Evolutionary conservation across 2,113 vertebrate genomes (phyloP), one percentile per base, ranked within the genome.

Genomic region (Pluvianellus socialis): DNA sequence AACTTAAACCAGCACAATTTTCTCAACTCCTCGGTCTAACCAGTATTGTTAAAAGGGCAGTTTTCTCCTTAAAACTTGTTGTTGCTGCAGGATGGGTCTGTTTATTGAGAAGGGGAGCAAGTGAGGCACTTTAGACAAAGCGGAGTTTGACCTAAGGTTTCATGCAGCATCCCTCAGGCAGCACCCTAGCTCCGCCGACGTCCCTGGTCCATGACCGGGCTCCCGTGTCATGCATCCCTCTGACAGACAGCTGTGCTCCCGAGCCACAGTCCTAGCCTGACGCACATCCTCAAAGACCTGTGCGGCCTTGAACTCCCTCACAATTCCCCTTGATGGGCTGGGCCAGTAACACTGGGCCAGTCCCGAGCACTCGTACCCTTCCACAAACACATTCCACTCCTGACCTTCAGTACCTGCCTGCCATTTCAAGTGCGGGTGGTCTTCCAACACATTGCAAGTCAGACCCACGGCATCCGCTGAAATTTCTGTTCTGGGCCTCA

Each of bases 201-300:
- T 5, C 35, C 24, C 27, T 4, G 1, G 56, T 52, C 27, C 68
- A 65, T 0, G 2, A 8, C n/a, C 1, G 12, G 2, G 32, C 6
- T 17, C 44, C 40, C 2, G 21, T 30, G 50, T 44, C 58, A 16
- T 2, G 12, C 24, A 5, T 27, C 63, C 62, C 42, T 52, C 47
- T 8, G 8, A 55, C 55, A 49, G 79, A 20, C 9, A 61, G 77
- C 75, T 50, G 61, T 26, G 81, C 77, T 44, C 8, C 0, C 14
- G 71, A 67, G 81, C 67, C 38, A 8, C 12, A 10, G 20, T 7
- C 33, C 12, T 27, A n/a, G 38, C 33, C 63, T 22, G 21, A 33
- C 61, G 32, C 3, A 76, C 77, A 24, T 12, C 77, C 88, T 50
- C 62, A 56, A 45, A 70, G 33, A 44, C 20, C 79, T 47, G 16